Evolutionary conservation across 2,797 vertebrate genomes (phyloP), one percentile per base, ranked within the genome.

Genomic region (Malurus splendens): DNA sequence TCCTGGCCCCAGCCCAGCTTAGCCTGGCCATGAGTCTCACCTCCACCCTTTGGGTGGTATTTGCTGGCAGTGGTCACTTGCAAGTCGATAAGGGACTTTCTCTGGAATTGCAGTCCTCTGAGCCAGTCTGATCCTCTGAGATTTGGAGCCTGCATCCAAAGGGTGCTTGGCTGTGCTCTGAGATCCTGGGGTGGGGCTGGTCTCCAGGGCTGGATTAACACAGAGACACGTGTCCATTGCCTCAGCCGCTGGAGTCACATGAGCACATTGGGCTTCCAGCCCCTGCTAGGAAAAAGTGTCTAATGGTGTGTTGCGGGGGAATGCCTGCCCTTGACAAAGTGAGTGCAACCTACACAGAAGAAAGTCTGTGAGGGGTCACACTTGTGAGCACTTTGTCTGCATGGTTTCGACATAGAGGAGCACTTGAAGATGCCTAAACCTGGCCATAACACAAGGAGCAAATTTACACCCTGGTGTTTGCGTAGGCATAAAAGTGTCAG

Each of bases 11-110:
- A 50, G 38, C 25, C 22, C 80, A 50, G 30, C 18, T 39, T 17
- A 18, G 6, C 39, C 28, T 82, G n/a, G 6, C 39, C 28, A 38
- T 0, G 0, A 10, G 39, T 41, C 48, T 59, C 39, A 28, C 15
- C 4, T 3, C 56, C 47, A 60, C 30, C 39, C 52, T 2, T 0
- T 1, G 10, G 47, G 55, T 13, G 28, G 7, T 3, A 23, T 28
- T 38, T 7, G 0, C 5, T 32, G 17, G 19, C 56, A n/a, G 36
- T 4, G n/a, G 18, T n/a, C 28, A 13, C 44, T 51, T 33, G 27
- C 1, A 5, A 45, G 47, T 44, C 0, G 0, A 9, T 64, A 18
- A 41, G 50, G 27, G 18, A n/a, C 36, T 4, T 0, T 59, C 55
- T 61, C 52, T 0, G 3, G 65, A 51, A 59, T 6, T 0, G 0